Base-by-base conservation (phyloP, 2,888 invertebrate species). In the Lepidochrysops patricia region DNA sequence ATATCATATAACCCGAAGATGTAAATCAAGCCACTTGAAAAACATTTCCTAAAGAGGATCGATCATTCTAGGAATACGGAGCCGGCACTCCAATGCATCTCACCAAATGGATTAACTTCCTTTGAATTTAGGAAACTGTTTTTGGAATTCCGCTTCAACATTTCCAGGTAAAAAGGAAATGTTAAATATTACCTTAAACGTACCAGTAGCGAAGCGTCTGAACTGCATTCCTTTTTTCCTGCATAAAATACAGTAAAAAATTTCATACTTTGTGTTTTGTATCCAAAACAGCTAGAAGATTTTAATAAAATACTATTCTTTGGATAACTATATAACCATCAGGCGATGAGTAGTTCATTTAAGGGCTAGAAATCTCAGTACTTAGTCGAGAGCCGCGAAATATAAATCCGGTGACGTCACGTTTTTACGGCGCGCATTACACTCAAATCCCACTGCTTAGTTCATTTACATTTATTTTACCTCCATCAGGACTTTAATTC, bases 41-140 rank as follows among this genome's bases (percentile, higher is more conserved):
- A 43, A 19, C 37, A 37, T 43, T 15, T 43, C 37, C 37, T 7
- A 6, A 43, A 43, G 6, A 43, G 37, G 37, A 66, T 66, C 37
- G 37, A 43, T 43, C 37, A 19, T 15, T 43, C 19, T 43, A 3
- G 15, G 9, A 43, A 43, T 43, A 43, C 15, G 37, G 15, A 43
- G 15, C 3, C 2, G 15, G 37, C 37, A 13, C 13, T 35, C 15
- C 35, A 43, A 43, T 43, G 37, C 37, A 43, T 43, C 37, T 43
- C 15, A 43, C 37, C 37, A 43, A 43, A 43, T 43, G 37, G 37
- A 43, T 43, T 43, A 43, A 43, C 37, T 43, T 43, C 37, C 19
- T 15, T 43, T 43, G 37, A 15, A 15, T 15, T 15, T 3, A 2
- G 15, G 19, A 37, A 43, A 43, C 15, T 43, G 37, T 15, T 19